Conservation (phyloP, 1,140 invertebrate species). For the Trichoplusia ni region DNA sequence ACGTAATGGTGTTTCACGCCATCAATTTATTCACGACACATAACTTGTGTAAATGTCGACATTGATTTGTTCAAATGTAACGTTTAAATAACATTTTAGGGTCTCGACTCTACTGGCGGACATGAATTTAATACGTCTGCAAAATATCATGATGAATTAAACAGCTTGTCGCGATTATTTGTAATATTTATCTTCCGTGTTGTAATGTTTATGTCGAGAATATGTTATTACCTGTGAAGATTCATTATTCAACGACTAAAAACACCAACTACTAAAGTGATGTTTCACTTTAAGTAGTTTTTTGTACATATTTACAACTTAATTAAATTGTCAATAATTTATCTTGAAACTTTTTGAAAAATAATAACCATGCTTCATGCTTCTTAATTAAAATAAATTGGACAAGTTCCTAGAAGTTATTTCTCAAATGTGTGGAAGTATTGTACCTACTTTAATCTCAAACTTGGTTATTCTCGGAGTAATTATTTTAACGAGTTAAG, state of each 20-base stretch:
- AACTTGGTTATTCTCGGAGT: conserved; percentile 1
- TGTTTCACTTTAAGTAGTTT: no score
- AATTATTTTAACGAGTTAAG: conserved; percentile 22
- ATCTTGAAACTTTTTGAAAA: no score
- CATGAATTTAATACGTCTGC: background rate
- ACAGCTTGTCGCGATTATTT: no score
- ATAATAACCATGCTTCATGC: background rate
- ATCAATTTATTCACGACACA: conserved; percentile 34
- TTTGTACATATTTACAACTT: no score
- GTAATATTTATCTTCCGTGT: no score
- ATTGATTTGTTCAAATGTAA: conserved; percentile 2
- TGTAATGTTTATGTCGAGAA: no score
- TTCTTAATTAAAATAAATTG: conserved; percentile 15
- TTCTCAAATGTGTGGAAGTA: background rate
- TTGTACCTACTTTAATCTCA: background rate
- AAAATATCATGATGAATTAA: no score
- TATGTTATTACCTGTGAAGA: no score
- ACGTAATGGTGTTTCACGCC: conserved; percentile 54
- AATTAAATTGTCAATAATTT: no score
- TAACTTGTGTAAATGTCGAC: conserved; percentile 19
- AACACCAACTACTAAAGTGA: no score
- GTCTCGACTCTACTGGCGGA: background rate
- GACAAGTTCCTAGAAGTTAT: conserved; percentile 1
- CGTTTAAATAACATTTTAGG: background rate
- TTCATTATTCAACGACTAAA: no score